These are phyloP conservation scores for Antidorcas marsupialis DNA, from an alignment of 2,113 vertebrate genomes.

Conservation along the genomic window DNA sequence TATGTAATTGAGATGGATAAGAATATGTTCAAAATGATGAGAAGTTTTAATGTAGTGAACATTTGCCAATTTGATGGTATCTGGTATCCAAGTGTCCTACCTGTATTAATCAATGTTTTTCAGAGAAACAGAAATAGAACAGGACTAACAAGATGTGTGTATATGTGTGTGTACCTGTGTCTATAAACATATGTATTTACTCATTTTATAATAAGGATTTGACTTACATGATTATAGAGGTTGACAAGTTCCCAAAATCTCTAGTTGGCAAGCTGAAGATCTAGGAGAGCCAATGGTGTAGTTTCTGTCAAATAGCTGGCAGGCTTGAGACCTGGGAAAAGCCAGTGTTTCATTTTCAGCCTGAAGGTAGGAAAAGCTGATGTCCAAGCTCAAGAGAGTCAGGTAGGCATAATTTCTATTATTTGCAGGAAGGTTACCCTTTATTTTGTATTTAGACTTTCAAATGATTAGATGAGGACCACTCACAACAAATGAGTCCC, in stretches of 20 bases:
- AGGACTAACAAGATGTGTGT: not conserved
- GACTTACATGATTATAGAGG: not conserved
- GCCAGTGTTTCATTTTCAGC: not conserved
- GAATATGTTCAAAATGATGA: not conserved
- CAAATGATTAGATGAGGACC: not conserved
- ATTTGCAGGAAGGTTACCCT: not conserved
- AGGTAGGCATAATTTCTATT: not conserved
- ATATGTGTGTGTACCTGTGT: not conserved
- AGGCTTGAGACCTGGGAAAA: not conserved
- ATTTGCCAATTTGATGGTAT: not conserved
- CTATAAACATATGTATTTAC: not conserved
- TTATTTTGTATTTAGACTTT: not conserved
- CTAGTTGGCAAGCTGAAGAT: not conserved
- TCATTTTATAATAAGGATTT: not conserved
- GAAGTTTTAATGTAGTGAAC: not conserved
- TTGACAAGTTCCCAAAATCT: not conserved
- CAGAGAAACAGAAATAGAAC: not conserved
- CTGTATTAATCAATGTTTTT: not conserved
- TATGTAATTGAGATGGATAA: not conserved
- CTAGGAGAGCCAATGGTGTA: not conserved
- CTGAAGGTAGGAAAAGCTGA: not conserved
- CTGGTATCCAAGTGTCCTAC: not conserved
- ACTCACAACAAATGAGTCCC: not conserved
- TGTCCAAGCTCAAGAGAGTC: not conserved
- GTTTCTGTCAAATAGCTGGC: not conserved